Evolutionary conservation across 2,888 invertebrate species (phyloP).

Genomic region (Brachyopa scutellaris): DNA sequence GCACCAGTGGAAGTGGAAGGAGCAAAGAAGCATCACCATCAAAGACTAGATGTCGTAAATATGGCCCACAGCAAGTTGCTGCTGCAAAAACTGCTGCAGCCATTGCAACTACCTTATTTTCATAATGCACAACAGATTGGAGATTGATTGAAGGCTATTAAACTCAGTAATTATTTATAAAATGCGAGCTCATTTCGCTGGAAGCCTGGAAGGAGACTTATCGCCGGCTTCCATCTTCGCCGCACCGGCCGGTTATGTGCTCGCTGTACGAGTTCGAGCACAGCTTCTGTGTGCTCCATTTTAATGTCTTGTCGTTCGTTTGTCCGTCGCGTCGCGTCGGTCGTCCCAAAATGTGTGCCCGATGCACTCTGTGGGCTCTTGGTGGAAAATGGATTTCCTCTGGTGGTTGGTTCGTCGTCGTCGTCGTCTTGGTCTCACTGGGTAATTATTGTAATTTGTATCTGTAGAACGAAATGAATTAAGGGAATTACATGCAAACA

Average conservation of each 20-base stretch:
- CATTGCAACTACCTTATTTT: conserved; percentile 75
- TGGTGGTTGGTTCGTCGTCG: neutral
- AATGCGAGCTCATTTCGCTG: conserved; percentile 72
- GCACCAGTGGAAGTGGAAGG: conserved; percentile 1
- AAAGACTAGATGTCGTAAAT: conserved; percentile 58
- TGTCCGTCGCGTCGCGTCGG: conserved; percentile 39
- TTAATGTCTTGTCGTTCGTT: conserved; percentile 71
- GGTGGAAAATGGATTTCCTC: conserved; percentile 43
- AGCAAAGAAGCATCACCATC: conserved; percentile 38
- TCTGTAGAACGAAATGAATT: conserved; percentile 73
- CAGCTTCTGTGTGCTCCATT: conserved; percentile 72
- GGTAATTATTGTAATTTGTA: conserved; percentile 73
- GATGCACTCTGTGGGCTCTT: conserved; percentile 3
- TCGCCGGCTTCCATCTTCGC: conserved; percentile 62
- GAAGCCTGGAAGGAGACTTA: conserved; percentile 70
- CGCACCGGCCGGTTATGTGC: neutral
- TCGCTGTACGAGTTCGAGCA: conserved; percentile 5
- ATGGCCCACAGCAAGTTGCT: conserved; percentile 64
- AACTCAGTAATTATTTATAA: conserved; percentile 73
- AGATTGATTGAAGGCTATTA: conserved; percentile 75
- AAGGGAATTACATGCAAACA: conserved; percentile 73
- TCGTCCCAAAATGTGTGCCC: conserved; percentile 42
- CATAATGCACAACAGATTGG: conserved; percentile 75
- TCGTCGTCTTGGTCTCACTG: conserved; percentile 46
- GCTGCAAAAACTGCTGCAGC: conserved; percentile 30